Base-by-base conservation (phyloP, 2,797 vertebrate genomes). In the Melanogrammus aeglefinus region DNA sequence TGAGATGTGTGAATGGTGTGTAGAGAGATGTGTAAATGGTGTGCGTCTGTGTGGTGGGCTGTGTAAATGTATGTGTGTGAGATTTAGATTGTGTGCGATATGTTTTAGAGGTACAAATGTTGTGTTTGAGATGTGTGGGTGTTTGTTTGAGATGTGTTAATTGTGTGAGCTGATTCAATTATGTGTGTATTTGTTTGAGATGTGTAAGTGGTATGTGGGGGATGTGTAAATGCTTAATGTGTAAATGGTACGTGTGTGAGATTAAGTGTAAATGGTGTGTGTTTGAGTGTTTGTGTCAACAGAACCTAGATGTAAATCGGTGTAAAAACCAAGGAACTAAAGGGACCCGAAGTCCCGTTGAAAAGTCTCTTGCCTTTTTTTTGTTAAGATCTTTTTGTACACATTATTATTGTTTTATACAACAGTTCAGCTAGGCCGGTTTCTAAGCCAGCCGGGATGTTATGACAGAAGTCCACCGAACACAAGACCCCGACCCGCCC, bases 351-450 rank as follows among this genome's bases (percentile, higher is more conserved):
- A 82, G 78, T 85, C 76, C 75, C 84, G 75, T 78, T 87, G 84
- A 71, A 81, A 82, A 84, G 82, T 83, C 74, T 75, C 71, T 72
- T 69, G 63, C 24, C 24, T 57, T 1, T 10, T 69, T 69, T 69
- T 27, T 69, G 63, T 69, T 69, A 27, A n/a, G 21, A 24, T 69
- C 74, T 76, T 87, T 87, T 82, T 90, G 80, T 91, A 90, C 87
- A 90, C 63, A 69, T 69, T 69, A 86, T 85, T 89, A 83, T 78
- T 29, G 92, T 90, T 90, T 83, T 87, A 79, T 76, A 75, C 81
- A 39, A 80, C 78, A 81, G 83, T 86, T 10, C 9, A 24, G 21
- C 21, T 63, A 6, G 63, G 63, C 63, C 78, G 85, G 80, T 79
- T 75, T 80, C 84, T 76, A 74, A 33, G 75, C 36, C 36, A 77